phyloP scores from a whole-genome alignment of 2,113 vertebrate species.

The Carassius gibelio region DNA sequence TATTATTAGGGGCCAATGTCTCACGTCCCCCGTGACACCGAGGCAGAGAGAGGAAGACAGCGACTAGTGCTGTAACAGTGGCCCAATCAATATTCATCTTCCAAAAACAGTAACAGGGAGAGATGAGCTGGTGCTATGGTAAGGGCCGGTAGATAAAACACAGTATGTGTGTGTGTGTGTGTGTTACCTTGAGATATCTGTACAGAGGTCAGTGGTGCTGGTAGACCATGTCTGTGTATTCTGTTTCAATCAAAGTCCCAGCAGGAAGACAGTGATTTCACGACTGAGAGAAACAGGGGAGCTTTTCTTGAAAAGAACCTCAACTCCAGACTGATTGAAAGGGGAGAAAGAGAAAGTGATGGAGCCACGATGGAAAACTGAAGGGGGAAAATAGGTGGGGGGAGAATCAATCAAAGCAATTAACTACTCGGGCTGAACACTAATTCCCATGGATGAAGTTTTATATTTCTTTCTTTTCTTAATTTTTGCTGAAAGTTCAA shows the following conservation, averaged over 20 bases:
- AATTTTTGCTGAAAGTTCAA: background rate
- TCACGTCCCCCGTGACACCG: conserved; percentile 30
- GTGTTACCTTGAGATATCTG: conserved; percentile 57
- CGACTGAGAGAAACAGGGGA: conserved; percentile 65
- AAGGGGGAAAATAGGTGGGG: background rate
- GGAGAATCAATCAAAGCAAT: conserved; percentile 58
- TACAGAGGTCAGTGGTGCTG: conserved; percentile 64
- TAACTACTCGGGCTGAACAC: conserved; percentile 45
- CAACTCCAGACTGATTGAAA: conserved; percentile 54
- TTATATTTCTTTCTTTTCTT: conserved; percentile 26
- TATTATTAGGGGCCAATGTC: conserved; percentile 47
- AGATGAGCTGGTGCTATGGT: conserved; percentile 29
- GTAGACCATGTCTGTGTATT: conserved; percentile 69
- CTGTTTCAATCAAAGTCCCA: conserved; percentile 69
- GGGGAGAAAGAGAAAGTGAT: conserved; percentile 4
- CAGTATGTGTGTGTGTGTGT: conserved; percentile 9
- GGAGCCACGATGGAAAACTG: background rate
- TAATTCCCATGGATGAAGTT: conserved; percentile 45
- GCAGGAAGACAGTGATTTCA: conserved; percentile 67
- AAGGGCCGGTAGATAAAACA: conserved; percentile 6
- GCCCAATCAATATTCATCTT: conserved; percentile 51
- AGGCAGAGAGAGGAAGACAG: conserved; percentile 25
- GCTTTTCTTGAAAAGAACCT: conserved; percentile 64
- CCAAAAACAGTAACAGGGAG: conserved; percentile 48
- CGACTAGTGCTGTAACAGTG: conserved; percentile 36